These are phyloP conservation scores for Hipparchia sbordonii DNA, from an alignment of 2,888 invertebrate species.

Conservation along the genomic window DNA sequence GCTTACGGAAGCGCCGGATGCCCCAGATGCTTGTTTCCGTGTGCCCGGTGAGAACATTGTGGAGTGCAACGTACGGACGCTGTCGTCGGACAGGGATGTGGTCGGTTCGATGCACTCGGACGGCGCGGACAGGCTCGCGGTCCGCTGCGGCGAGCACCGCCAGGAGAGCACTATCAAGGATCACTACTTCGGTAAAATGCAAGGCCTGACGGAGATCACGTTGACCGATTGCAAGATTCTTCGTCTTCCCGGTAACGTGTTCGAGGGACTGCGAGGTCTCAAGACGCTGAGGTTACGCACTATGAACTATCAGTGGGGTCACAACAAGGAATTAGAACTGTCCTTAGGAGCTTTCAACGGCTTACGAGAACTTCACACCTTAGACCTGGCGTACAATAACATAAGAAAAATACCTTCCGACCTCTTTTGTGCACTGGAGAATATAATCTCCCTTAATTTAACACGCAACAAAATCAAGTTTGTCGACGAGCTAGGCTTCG, in stretches of 20 bases:
- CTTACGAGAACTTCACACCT: conserved; percentile 88
- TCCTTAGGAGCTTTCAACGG: conserved; percentile 88
- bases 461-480: conserved; percentile 92
- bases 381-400: conserved; percentile 92
- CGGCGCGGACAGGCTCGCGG: conserved; percentile 88
- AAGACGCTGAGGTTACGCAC: conserved; percentile 90
- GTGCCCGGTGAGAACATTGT: conserved; percentile 70
- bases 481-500: conserved; percentile 89
- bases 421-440: conserved; percentile 90
- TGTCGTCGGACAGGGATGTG: conserved; percentile 87
- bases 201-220: conserved; percentile 89
- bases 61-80: conserved; percentile 86
- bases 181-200: conserved; percentile 88
- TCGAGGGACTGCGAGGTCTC: conserved; percentile 90
- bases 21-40: conserved; percentile 73
- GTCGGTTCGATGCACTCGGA: conserved; percentile 85
- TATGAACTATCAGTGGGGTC: conserved; percentile 90
- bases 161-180: conserved; percentile 89
- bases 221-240: conserved; percentile 91
- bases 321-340: conserved; percentile 88
- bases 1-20: conserved; percentile 77
- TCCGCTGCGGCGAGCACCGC: conserved; percentile 85
- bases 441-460: conserved; percentile 91
- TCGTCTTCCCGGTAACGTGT: conserved; percentile 88
- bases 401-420: conserved; percentile 90